phyloP scores from a whole-genome alignment of 2,888 invertebrate genomes.

The Ernsta delagoae region DNA sequence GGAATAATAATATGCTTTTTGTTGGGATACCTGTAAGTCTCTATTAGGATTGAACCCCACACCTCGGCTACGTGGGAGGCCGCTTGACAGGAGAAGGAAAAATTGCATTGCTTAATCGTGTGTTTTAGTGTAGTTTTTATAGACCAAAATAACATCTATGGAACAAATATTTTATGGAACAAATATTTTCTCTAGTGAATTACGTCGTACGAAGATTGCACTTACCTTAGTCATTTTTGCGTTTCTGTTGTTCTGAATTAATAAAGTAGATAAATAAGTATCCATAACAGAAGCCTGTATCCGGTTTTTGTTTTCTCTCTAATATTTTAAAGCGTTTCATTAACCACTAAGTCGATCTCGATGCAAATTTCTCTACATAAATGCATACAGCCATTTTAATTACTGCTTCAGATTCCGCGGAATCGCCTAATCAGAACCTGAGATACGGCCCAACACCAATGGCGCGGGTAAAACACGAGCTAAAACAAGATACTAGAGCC shows the following conservation, averaged over 20 bases:
- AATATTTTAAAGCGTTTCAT: too few species aligned
- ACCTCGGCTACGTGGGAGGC: slow-evolving; percentile 27
- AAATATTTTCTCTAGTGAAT: too few species aligned
- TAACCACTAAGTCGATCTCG: not conserved
- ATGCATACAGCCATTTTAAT: not conserved
- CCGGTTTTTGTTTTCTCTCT: too few species aligned
- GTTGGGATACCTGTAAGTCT: slow-evolving; percentile 7
- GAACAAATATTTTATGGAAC: too few species aligned
- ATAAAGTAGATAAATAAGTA: too few species aligned
- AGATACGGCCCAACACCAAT: not conserved
- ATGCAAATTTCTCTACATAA: not conserved
- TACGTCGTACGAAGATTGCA: too few species aligned
- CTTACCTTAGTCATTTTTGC: too few species aligned
- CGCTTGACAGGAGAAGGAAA: not conserved
- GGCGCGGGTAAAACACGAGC: not conserved
- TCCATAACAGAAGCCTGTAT: too few species aligned
- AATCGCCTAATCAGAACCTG: not conserved
- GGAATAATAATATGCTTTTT: slow-evolving; percentile 31
- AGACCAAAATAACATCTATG: too few species aligned
- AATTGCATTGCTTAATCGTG: not conserved
- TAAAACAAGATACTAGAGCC: not conserved
- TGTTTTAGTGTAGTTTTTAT: too few species aligned
- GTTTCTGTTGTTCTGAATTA: too few species aligned
- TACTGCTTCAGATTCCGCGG: not conserved
- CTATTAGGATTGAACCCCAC: slow-evolving; percentile 19